Evolutionary conservation across 2,113 vertebrate species (phyloP).

Genomic region (Agelaius phoeniceus): DNA sequence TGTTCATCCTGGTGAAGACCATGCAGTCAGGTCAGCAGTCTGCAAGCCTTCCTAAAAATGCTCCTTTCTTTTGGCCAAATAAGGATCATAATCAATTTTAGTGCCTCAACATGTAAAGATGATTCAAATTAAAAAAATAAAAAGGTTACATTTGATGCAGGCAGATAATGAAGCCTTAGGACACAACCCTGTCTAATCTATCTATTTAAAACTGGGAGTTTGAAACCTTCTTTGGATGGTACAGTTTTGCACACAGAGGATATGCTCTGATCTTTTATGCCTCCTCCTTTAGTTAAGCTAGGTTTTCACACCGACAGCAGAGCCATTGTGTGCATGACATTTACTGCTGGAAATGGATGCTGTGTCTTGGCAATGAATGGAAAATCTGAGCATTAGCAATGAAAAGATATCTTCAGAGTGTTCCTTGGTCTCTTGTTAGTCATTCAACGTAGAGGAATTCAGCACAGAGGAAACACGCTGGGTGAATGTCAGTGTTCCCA

Average conservation of each 20-base stretch:
- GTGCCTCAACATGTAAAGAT: neutral
- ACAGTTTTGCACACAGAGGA: neutral
- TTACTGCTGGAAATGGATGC: constrained; percentile 68
- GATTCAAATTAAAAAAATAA: neutral
- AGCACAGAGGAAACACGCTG: constrained; percentile 16
- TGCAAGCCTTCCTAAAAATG: neutral
- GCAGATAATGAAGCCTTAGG: neutral
- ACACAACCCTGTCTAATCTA: neutral
- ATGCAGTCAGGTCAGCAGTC: neutral
- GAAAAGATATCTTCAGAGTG: constrained; percentile 58
- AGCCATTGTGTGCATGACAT: constrained; percentile 72
- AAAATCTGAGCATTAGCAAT: constrained; percentile 43
- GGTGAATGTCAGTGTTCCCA: constrained; percentile 33
- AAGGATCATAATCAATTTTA: neutral
- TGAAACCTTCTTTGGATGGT: neutral
- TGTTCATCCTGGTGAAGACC: neutral
- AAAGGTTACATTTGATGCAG: neutral
- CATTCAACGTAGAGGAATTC: constrained; percentile 9
- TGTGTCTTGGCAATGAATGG: constrained; percentile 42
- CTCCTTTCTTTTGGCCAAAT: neutral
- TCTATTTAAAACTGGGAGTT: neutral
- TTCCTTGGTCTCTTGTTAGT: constrained; percentile 46
- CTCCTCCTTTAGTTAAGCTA: constrained; percentile 36
- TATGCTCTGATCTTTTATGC: neutral
- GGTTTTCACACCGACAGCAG: constrained; percentile 67